phyloP scores from a whole-genome alignment of 2,888 invertebrate species.

The Electrophaes corylata region DNA sequence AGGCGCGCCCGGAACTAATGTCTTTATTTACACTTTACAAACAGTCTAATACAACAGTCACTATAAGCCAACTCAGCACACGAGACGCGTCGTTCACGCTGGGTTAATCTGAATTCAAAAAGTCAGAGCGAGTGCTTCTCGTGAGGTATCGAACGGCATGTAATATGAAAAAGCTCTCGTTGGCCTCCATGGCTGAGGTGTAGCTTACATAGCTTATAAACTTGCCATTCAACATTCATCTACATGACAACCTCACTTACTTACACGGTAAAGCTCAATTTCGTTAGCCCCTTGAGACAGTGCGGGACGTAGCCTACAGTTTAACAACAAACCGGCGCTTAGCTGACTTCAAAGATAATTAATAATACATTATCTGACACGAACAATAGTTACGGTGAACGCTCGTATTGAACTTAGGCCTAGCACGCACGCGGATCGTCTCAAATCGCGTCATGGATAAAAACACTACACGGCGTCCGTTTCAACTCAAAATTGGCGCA shows the following conservation, averaged over 20 bases:
- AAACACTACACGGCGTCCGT: neutral
- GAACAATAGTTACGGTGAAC: neutral
- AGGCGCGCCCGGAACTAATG: constrained; percentile 12
- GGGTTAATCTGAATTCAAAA: constrained; percentile 2
- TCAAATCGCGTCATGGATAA: neutral
- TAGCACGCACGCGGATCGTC: neutral
- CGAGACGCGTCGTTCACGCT: constrained; percentile 1
- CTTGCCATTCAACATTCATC: neutral
- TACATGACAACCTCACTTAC: constrained; percentile 3
- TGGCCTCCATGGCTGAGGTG: constrained; percentile 6
- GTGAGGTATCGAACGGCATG: constrained; percentile 20
- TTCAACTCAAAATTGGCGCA: too few species aligned
- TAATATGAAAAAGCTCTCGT: constrained; percentile 11
- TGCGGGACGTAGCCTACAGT: neutral
- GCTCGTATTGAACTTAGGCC: neutral
- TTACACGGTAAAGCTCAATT: constrained; percentile 13
- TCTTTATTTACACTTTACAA: constrained; percentile 17
- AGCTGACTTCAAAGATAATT: neutral
- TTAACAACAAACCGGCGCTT: neutral
- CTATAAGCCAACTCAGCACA: neutral
- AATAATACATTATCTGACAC: neutral
- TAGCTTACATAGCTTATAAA: constrained; percentile 1
- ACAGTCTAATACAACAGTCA: constrained; percentile 17
- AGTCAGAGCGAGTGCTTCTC: neutral
- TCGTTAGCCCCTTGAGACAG: constrained; percentile 7